These are phyloP conservation scores for Marmota monax DNA, from an alignment of 2,113 vertebrate species.

Conservation along the genomic window DNA sequence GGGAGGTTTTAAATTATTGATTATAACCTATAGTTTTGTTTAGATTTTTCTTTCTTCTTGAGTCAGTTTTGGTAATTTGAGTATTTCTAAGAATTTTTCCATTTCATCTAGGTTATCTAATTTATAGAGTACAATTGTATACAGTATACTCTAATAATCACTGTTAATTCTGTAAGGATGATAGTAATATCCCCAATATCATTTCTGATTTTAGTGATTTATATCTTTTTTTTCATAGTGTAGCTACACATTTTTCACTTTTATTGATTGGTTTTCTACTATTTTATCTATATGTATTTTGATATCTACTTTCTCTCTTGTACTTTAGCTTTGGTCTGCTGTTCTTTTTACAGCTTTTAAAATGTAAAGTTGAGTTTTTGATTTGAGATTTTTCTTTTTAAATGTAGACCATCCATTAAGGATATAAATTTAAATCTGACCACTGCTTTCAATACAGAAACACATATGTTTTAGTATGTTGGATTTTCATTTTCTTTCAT, in stretches of 20 bases:
- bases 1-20: not conserved
- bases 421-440: not conserved
- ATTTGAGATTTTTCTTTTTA: not conserved
- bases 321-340: not conserved
- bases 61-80: not conserved
- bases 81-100: not conserved
- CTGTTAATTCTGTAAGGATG: not conserved
- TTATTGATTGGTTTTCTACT: too few relatives aligned
- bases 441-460: not conserved
- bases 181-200: not conserved
- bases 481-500: slow-evolving; percentile 4
- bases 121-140: not conserved
- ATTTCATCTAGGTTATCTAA: not conserved
- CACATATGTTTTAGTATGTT: not conserved
- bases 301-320: too few relatives aligned
- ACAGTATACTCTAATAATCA: not conserved
- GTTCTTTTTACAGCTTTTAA: not conserved
- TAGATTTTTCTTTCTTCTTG: slow-evolving; percentile 22
- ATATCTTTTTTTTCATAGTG: not conserved
- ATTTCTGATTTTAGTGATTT: too few relatives aligned
- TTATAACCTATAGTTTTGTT: not conserved
- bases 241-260: not conserved
- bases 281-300: too few relatives aligned
- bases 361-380: not conserved
- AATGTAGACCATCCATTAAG: not conserved